These are phyloP conservation scores for Brachionus rotundiformis DNA, from an alignment of 1,140 invertebrate genomes.

Conservation along the genomic window DNA sequence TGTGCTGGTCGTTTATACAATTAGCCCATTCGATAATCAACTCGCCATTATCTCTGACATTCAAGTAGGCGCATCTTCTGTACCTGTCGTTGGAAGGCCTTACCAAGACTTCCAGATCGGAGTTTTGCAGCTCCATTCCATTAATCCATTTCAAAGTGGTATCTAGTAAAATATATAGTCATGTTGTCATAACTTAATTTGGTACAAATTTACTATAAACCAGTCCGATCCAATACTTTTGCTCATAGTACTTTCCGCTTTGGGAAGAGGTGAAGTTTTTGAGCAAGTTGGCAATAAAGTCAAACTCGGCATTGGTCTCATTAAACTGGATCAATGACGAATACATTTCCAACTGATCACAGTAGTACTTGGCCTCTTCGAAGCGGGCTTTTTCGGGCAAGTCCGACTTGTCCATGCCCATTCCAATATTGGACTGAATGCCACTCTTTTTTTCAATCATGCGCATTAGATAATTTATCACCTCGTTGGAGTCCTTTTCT, in stretches of 20 bases:
- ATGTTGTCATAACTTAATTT: too few relatives aligned
- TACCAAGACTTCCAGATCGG: neutral
- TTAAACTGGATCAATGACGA: constrained; percentile 7
- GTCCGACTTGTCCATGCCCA: neutral
- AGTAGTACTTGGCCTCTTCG: neutral
- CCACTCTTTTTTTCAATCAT: neutral
- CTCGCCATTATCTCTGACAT: constrained; percentile 26
- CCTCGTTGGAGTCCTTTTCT: neutral
- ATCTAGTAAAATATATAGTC: neutral
- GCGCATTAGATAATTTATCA: neutral
- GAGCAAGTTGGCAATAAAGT: constrained; percentile 22
- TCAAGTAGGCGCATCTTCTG: constrained; percentile 26
- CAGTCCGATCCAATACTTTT: constrained; percentile 38
- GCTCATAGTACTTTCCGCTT: constrained; percentile 23
- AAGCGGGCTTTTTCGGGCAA: neutral
- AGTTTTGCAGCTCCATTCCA: neutral
- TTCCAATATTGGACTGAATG: neutral
- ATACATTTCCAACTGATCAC: neutral
- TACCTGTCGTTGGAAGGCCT: neutral
- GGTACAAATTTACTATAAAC: neutral
- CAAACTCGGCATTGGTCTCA: constrained; percentile 29
- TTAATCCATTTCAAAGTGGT: constrained; percentile 30
- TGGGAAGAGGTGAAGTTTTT: constrained; percentile 1
- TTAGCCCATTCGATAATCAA: constrained; percentile 40
- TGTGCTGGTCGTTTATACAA: constrained; percentile 16